These are phyloP conservation scores for Ornithorhynchus anatinus DNA, from an alignment of 2,113 vertebrate species.

Conservation along the genomic window DNA sequence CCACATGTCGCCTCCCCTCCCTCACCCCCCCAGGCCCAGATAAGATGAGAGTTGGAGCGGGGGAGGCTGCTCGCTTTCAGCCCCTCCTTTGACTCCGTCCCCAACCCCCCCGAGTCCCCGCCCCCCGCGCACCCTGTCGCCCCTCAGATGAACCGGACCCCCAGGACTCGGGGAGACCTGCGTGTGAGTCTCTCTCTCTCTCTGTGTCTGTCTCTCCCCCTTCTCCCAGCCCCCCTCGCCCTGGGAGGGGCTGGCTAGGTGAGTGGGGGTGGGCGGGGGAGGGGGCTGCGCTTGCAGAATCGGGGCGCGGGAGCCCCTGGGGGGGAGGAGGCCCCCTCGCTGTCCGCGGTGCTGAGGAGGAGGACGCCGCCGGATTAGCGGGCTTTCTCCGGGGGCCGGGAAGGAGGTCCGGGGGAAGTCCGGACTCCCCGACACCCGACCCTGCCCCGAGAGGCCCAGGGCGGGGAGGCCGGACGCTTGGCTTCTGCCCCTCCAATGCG, in stretches of 20 bases:
- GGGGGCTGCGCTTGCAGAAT: neutral
- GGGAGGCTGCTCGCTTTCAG: neutral
- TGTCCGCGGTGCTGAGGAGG: neutral
- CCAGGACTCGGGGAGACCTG: neutral
- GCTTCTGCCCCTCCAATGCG: too few relatives aligned
- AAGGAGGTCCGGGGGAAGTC: too few relatives aligned
- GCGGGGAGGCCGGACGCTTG: too few relatives aligned
- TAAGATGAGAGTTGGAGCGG: neutral
- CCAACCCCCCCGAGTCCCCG: neutral
- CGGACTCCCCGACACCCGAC: too few relatives aligned
- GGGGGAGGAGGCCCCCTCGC: neutral
- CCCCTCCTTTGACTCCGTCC: neutral
- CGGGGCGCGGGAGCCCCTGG: neutral
- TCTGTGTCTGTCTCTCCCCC: neutral
- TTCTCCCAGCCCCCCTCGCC: neutral
- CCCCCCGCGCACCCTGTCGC: conserved; percentile 17
- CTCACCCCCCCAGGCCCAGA: neutral
- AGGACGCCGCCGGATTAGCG: too few relatives aligned
- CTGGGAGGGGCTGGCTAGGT: neutral
- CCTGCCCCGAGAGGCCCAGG: too few relatives aligned
- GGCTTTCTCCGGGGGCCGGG: too few relatives aligned
- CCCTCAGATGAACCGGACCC: neutral
- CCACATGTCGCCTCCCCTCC: neutral
- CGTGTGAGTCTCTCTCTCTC: neutral
- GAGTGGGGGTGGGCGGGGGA: neutral